phyloP scores from a whole-genome alignment of 2,797 vertebrate genomes.

The Acipenser oxyrinchus region DNA sequence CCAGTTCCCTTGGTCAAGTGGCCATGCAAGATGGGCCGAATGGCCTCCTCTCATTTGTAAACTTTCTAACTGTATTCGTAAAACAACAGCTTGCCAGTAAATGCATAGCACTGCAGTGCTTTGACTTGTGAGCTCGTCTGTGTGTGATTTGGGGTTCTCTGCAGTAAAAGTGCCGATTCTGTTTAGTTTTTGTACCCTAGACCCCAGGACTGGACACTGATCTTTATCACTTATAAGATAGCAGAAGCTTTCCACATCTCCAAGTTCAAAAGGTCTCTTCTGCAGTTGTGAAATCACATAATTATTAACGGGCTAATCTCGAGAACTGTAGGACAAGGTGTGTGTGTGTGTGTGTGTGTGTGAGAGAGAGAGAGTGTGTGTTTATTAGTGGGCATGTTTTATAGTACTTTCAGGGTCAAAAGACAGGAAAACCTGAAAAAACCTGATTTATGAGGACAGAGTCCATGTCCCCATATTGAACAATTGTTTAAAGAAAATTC shows the following conservation, averaged over 20 bases:
- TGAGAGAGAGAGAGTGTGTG: neutral
- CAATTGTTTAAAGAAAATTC: neutral
- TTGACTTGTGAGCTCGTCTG: neutral
- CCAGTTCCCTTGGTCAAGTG: constrained; percentile 8
- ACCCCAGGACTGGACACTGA: constrained; percentile 24
- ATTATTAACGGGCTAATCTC: constrained; percentile 13
- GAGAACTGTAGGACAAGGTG: neutral
- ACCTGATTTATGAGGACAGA: neutral
- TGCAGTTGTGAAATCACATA: constrained; percentile 9
- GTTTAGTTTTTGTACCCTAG: constrained; percentile 2
- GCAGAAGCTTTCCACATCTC: neutral
- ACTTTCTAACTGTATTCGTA: neutral
- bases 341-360: neutral
- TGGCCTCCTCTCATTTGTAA: neutral
- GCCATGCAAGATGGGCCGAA: constrained; percentile 9
- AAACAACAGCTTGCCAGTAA: neutral
- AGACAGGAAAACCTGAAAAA: neutral
- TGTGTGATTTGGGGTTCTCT: neutral
- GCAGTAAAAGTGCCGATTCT: neutral
- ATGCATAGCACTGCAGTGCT: neutral
- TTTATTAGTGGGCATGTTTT: neutral
- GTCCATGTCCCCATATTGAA: neutral
- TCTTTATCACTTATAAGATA: constrained; percentile 17
- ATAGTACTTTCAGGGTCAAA: too few relatives aligned
- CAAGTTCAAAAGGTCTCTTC: constrained; percentile 14